A percentile compares a stretch with the other conserved stretches of the same genome.
phyloP scores from a whole-genome alignment of 1,140 invertebrate genomes.

The Cryptotermes secundus region DNA sequence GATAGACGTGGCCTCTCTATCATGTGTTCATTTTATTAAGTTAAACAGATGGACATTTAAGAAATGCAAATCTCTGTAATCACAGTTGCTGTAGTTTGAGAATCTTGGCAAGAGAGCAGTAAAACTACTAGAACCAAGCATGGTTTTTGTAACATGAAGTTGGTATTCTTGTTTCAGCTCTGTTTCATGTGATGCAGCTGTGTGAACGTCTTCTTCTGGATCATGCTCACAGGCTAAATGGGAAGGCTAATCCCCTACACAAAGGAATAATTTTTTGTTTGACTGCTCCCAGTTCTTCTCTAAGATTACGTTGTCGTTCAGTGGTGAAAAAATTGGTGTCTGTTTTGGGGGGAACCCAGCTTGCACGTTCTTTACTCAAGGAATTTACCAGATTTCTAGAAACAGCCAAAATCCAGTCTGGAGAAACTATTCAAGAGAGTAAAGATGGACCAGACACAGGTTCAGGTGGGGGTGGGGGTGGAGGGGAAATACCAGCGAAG shows the following conservation, averaged over 20 bases:
- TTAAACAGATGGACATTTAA: no score
- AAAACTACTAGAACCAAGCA: not conserved
- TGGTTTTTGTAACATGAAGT: not conserved
- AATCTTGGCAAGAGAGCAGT: not conserved
- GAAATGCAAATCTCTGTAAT: no score
- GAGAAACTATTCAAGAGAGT: conserved; percentile 12
- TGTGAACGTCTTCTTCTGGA: conserved; percentile 64
- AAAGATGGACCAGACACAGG: not conserved
- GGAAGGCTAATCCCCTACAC: conserved; percentile 57
- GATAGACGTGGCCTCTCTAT: no score
- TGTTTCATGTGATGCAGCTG: conserved; percentile 61
- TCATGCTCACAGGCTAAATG: conserved; percentile 58
- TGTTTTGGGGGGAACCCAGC: conserved; percentile 45
- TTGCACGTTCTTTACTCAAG: conserved; percentile 55
- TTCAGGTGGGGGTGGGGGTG: conserved; percentile 32
- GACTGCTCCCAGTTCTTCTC: conserved; percentile 46
- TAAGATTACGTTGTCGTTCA: conserved; percentile 40
- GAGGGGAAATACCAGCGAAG: conserved; percentile 40
- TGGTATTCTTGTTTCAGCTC: conserved; percentile 46
- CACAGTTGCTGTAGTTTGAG: not conserved
- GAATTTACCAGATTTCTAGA: conserved; percentile 61
- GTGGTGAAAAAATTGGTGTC: conserved; percentile 45
- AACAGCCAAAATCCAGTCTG: conserved; percentile 52
- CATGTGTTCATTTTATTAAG: not conserved
- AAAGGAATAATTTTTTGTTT: conserved; percentile 64